These are phyloP conservation scores for Drosophila simulans DNA, from an alignment of 1,140 invertebrate genomes.

Conservation along the genomic window DNA sequence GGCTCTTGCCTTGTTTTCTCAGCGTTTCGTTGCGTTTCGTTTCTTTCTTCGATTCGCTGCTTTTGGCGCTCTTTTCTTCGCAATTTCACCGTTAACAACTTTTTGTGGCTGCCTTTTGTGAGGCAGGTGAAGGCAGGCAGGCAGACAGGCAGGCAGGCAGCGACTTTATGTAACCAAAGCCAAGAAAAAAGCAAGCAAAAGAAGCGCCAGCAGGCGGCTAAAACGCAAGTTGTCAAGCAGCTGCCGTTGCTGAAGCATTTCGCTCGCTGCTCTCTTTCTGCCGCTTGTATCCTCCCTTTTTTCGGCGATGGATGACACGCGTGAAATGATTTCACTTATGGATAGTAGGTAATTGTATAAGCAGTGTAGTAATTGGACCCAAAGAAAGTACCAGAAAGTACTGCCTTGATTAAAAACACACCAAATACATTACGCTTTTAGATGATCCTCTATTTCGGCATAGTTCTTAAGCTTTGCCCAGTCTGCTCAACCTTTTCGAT, in stretches of 20 bases:
- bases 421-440: background rate
- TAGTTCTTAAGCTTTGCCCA: background rate
- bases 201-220: slow-evolving; percentile 21
- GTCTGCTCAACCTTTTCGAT: background rate
- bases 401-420: no score
- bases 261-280: slow-evolving; percentile 30
- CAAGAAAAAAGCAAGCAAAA: slow-evolving; percentile 6
- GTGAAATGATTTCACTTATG: slow-evolving; percentile 74
- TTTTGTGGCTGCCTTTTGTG: slow-evolving; percentile 28
- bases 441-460: background rate
- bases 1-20: slow-evolving; percentile 16
- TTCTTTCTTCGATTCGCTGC: slow-evolving; percentile 22
- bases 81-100: slow-evolving; percentile 79
- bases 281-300: slow-evolving; percentile 3
- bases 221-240: slow-evolving; percentile 40
- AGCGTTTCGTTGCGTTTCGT: slow-evolving; percentile 5
- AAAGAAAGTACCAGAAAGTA: background rate
- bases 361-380: slow-evolving; percentile 3
- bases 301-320: slow-evolving; percentile 64
- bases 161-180: slow-evolving; percentile 70
- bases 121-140: slow-evolving; percentile 63
- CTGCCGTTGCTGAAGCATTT: slow-evolving; percentile 28
- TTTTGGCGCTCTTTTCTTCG: slow-evolving; percentile 71
- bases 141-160: slow-evolving; percentile 34
- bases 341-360: slow-evolving; percentile 58